Conservation (phyloP, 2,797 vertebrate species). For the Salarias fasciatus region DNA sequence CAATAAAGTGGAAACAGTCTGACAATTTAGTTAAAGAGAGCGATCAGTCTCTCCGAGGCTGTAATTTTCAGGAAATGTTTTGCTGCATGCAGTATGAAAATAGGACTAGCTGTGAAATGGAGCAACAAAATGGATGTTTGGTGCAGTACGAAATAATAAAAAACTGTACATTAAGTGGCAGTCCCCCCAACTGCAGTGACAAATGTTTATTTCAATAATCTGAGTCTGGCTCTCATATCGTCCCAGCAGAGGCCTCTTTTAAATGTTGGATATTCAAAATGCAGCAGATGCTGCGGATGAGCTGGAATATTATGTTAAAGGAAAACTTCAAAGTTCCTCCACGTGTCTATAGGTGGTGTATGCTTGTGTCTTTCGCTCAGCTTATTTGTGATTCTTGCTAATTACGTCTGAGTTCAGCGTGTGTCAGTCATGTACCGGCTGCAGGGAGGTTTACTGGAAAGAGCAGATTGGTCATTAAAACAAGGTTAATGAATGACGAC, state of each 20-base stretch:
- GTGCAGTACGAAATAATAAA: neutral
- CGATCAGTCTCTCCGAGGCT: conserved; percentile 16
- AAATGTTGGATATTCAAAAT: too few species aligned
- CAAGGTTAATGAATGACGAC: conserved; percentile 53
- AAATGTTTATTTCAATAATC: too few species aligned
- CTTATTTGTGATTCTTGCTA: conserved; percentile 6
- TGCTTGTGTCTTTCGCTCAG: conserved; percentile 17
- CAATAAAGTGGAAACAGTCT: conserved; percentile 10
- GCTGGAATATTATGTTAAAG: neutral
- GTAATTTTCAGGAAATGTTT: conserved; percentile 1
- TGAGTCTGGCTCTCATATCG: too few species aligned
- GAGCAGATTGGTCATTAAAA: conserved; percentile 28
- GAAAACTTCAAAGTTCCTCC: conserved; percentile 1
- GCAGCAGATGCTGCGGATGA: too few species aligned
- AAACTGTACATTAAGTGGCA: too few species aligned
- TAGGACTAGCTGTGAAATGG: neutral
- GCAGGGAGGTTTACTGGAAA: conserved; percentile 26
- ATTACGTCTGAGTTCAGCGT: conserved; percentile 23
- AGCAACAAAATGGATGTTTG: neutral
- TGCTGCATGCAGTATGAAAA: neutral
- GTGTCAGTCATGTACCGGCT: conserved; percentile 39
- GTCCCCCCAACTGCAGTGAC: neutral
- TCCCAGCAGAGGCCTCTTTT: too few species aligned
- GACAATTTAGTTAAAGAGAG: conserved; percentile 13
- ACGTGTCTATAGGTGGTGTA: neutral